Evolutionary conservation across 2,113 vertebrate genomes (phyloP).

Genomic region (Tauraco erythrolophus): DNA sequence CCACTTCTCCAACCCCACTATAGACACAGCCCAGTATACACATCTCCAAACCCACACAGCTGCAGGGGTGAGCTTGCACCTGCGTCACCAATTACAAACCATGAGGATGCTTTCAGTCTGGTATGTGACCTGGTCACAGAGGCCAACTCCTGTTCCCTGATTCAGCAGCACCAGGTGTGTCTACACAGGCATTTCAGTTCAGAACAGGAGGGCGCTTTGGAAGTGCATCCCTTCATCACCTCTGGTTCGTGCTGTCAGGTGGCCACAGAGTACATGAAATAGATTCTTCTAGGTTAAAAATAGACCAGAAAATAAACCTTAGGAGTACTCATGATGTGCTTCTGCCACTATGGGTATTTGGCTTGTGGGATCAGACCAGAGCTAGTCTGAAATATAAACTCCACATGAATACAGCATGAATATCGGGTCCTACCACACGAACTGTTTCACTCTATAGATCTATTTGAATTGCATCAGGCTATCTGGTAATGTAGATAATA

Average conservation of each 20-base stretch:
- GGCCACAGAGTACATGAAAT: background rate
- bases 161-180: background rate
- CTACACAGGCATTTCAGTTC: background rate
- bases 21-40: background rate
- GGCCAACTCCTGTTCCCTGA: background rate
- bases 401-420: background rate
- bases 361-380: background rate
- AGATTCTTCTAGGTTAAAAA: background rate
- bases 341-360: background rate
- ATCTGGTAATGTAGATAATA: background rate
- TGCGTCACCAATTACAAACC: background rate
- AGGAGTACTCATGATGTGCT: background rate
- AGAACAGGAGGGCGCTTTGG: background rate
- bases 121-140: background rate
- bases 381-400: background rate
- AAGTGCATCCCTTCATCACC: background rate
- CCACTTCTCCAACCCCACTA: background rate
- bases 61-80: background rate
- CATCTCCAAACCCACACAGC: background rate
- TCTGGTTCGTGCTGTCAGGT: fast-evolving
- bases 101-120: background rate
- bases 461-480: background rate
- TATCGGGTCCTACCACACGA: fast-evolving
- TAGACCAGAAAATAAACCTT: background rate
- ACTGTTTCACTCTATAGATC: background rate